phyloP scores from a whole-genome alignment of 1,140 invertebrate genomes.

The Campoletis sonorensis region DNA sequence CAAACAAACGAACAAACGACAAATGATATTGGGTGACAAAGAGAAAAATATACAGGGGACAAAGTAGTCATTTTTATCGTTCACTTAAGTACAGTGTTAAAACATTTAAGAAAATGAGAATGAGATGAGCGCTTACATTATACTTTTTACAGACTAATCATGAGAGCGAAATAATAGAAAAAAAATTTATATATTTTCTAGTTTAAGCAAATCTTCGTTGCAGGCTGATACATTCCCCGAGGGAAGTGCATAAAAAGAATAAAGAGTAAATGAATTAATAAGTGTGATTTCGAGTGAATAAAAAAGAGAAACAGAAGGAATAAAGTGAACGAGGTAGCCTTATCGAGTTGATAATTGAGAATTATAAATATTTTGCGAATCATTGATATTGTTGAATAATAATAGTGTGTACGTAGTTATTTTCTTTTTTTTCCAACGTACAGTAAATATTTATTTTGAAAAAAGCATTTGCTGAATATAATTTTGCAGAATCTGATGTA shows the following conservation, averaged over 20 bases:
- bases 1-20: background rate
- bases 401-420: conserved; percentile 29
- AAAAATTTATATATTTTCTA: background rate
- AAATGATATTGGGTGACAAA: conserved; percentile 2
- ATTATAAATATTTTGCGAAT: conserved; percentile 22
- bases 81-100: conserved; percentile 22
- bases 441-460: conserved; percentile 26
- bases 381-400: conserved; percentile 46
- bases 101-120: background rate
- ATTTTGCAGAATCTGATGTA: background rate
- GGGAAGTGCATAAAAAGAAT: background rate
- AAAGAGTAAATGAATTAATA: background rate
- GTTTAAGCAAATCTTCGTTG: background rate
- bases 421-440: conserved; percentile 31
- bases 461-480: background rate
- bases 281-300: background rate
- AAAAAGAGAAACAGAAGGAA: background rate
- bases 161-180: background rate
- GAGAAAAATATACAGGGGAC: conserved; percentile 13
- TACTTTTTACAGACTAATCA: conserved; percentile 17
- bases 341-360: conserved; percentile 5
- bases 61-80: conserved; percentile 29
- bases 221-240: background rate
- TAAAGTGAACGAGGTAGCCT: conserved; percentile 8
- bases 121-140: background rate